These are phyloP conservation scores for Megalops atlanticus DNA, from an alignment of 2,113 vertebrate genomes.

Conservation along the genomic window DNA sequence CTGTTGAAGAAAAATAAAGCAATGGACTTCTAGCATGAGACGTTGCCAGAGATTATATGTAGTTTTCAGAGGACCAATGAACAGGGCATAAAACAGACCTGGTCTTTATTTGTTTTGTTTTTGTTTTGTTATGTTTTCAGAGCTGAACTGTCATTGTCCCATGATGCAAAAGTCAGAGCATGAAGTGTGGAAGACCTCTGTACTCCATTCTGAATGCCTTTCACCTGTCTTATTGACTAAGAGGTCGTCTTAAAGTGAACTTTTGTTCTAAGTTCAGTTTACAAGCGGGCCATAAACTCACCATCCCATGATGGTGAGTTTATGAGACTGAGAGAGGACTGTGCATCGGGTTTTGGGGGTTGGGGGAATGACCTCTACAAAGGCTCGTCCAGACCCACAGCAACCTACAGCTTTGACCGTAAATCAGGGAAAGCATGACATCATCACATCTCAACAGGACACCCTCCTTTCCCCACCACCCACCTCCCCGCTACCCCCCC, in stretches of 20 bases:
- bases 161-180: not conserved
- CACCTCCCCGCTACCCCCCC: too few species aligned
- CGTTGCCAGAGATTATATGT: too few species aligned
- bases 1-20: too few species aligned
- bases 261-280: not conserved
- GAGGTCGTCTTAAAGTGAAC: not conserved
- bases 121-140: too few species aligned
- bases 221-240: not conserved
- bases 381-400: not conserved
- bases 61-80: not conserved
- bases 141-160: too few species aligned
- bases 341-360: not conserved
- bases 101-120: not conserved
- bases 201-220: not conserved
- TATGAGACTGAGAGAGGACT: too few species aligned
- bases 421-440: slow-evolving; percentile 46
- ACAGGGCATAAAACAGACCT: not conserved
- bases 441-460: slow-evolving; percentile 47
- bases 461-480: too few species aligned
- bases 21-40: too few species aligned
- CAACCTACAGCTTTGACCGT: not conserved
- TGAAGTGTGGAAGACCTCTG: not conserved
- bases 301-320: too few species aligned
- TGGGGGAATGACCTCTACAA: not conserved
- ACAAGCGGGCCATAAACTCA: not conserved